Conservation (phyloP, 2,797 vertebrate species). For the Coranthus polyacanthus region DNA sequence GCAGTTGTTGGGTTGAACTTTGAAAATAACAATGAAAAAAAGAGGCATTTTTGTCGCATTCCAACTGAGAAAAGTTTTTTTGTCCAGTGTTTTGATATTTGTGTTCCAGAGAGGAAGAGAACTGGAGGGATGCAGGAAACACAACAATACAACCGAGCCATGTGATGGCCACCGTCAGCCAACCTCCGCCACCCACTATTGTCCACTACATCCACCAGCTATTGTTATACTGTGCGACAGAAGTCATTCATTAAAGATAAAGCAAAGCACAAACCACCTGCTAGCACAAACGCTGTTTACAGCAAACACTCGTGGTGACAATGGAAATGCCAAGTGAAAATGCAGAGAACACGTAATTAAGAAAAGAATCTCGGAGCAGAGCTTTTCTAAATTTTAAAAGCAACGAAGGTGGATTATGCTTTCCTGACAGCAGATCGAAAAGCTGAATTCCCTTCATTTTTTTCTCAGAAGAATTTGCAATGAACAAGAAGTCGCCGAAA, state of each 20-base stretch:
- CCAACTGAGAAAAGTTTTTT: slow-evolving; percentile 43
- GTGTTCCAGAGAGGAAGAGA: slow-evolving; percentile 70
- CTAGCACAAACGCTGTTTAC: slow-evolving; percentile 54
- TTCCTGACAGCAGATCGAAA: background rate
- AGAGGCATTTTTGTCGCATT: slow-evolving; percentile 36
- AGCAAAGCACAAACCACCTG: slow-evolving; percentile 64
- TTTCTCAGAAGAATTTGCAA: background rate
- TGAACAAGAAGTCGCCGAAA: slow-evolving; percentile 12
- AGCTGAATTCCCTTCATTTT: background rate
- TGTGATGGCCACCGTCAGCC: slow-evolving; percentile 64
- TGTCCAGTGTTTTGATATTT: slow-evolving; percentile 49
- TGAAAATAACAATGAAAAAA: slow-evolving; percentile 13
- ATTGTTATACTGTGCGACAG: slow-evolving; percentile 60
- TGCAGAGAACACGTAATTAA: slow-evolving; percentile 1
- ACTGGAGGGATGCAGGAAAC: slow-evolving; percentile 73
- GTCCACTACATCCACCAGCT: slow-evolving; percentile 67
- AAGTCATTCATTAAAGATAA: slow-evolving; percentile 73
- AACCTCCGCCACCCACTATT: slow-evolving; percentile 70
- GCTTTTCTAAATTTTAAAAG: slow-evolving; percentile 10
- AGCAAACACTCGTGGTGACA: slow-evolving; percentile 32
- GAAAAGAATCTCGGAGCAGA: too few relatives aligned
- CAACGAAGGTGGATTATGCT: background rate
- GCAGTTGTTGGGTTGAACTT: too few relatives aligned
- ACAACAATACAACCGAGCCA: slow-evolving; percentile 66
- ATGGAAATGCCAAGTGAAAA: slow-evolving; percentile 12